Evolutionary conservation across 2,888 invertebrate species (phyloP).

Genomic region (Phengaris alcon): DNA sequence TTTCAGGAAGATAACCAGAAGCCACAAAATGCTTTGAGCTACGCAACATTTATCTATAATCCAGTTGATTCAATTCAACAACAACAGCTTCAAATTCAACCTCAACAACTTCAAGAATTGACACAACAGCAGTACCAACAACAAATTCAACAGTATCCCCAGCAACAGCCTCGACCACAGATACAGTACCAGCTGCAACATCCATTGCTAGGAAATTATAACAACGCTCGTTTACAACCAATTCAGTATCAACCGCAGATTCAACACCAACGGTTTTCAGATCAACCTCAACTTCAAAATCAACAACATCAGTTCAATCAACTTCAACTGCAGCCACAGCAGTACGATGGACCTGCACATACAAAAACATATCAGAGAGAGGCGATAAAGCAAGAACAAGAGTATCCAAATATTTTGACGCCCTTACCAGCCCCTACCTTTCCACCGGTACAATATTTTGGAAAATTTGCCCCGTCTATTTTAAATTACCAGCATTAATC

Average conservation of each 20-base stretch:
- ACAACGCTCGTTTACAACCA: conserved; percentile 25
- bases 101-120: conserved; percentile 32
- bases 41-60: conserved; percentile 57
- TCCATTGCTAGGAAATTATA: conserved; percentile 28
- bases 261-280: conserved; percentile 29
- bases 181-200: conserved; percentile 41
- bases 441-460: conserved; percentile 61
- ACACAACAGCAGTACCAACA: conserved; percentile 36
- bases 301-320: conserved; percentile 38
- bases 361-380: conserved; percentile 30
- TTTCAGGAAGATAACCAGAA: conserved; percentile 53
- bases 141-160: conserved; percentile 38
- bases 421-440: conserved; percentile 46
- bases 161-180: conserved; percentile 39
- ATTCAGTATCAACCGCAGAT: conserved; percentile 32
- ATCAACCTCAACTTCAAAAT: conserved; percentile 33
- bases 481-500: conserved; percentile 37
- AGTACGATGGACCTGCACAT: conserved; percentile 29
- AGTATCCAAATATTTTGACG: neutral
- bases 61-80: conserved; percentile 34
- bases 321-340: conserved; percentile 36
- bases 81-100: conserved; percentile 33
- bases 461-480: conserved; percentile 58
- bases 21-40: conserved; percentile 59
- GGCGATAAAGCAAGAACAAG: conserved; percentile 31